phyloP scores from a whole-genome alignment of 2,888 invertebrate species.

The Agonopterix subpropinquella region DNA sequence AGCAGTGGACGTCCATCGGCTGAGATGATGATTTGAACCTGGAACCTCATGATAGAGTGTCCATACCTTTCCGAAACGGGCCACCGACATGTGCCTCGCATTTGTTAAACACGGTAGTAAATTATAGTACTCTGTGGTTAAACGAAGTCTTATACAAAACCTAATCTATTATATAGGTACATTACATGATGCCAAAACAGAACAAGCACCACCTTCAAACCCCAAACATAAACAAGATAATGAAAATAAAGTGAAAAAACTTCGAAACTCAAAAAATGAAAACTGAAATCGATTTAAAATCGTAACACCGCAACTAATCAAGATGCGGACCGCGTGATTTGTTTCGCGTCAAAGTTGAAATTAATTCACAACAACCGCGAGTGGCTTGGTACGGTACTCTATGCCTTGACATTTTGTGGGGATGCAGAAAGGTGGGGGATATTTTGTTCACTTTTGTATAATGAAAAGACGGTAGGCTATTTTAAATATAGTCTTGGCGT shows the following conservation, averaged over 20 bases:
- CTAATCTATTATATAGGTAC: neutral
- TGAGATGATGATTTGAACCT: no score
- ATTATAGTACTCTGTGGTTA: no score
- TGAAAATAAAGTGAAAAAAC: constrained; percentile 6
- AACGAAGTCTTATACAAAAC: neutral
- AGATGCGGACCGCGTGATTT: constrained; percentile 58
- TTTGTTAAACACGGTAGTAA: no score
- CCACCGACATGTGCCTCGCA: no score
- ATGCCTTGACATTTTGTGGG: neutral
- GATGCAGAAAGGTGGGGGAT: no score
- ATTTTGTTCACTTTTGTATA: no score
- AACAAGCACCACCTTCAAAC: neutral
- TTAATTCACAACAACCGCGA: constrained; percentile 55
- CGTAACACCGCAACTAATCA: constrained; percentile 46
- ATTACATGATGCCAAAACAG: neutral
- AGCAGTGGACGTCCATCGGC: no score
- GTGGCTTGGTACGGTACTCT: neutral
- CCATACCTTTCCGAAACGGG: no score
- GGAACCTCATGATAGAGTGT: no score
- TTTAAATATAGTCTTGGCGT: no score
- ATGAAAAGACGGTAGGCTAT: no score
- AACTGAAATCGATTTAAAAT: constrained; percentile 39
- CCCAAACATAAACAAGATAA: no score
- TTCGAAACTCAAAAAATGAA: constrained; percentile 21
- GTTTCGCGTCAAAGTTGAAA: constrained; percentile 64